Evolutionary conservation across 1,140 invertebrate species (phyloP).

Genomic region (Dolichoris vasculosae): DNA sequence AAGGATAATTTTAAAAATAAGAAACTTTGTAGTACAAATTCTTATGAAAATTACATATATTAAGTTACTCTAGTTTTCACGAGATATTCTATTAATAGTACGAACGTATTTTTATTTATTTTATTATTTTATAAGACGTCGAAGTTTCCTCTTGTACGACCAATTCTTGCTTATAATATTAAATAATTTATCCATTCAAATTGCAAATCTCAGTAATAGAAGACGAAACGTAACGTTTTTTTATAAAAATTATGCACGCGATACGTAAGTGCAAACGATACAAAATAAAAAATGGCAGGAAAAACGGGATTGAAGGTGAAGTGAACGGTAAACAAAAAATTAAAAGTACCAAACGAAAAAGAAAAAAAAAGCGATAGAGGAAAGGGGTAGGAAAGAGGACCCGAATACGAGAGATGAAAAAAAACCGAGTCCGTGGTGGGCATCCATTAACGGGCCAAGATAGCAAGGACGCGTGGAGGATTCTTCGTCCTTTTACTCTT

Average conservation of each 20-base stretch:
- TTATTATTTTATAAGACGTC: neutral
- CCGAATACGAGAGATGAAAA: conserved; percentile 14
- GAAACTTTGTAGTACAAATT: neutral
- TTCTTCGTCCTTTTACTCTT: conserved; percentile 29
- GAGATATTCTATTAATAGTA: neutral
- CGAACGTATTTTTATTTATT: neutral
- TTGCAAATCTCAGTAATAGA: neutral
- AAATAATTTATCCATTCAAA: neutral
- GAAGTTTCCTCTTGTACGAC: neutral
- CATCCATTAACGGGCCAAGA: conserved; percentile 53
- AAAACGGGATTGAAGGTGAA: neutral
- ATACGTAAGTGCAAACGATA: neutral
- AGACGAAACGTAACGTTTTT: neutral
- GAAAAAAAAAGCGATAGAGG: conserved; percentile 48
- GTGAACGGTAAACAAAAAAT: neutral
- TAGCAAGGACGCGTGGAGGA: conserved; percentile 58
- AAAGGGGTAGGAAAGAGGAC: conserved; percentile 28
- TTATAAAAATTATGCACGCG: neutral
- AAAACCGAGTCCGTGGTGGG: conserved; percentile 4
- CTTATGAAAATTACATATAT: neutral
- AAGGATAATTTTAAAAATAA: neutral
- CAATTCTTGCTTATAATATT: neutral
- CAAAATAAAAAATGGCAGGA: neutral
- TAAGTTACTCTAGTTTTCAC: neutral
- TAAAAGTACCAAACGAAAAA: conserved; percentile 18